Evolutionary conservation across 2,888 invertebrate genomes (phyloP).

Genomic region (Falcaria lacertinaria): DNA sequence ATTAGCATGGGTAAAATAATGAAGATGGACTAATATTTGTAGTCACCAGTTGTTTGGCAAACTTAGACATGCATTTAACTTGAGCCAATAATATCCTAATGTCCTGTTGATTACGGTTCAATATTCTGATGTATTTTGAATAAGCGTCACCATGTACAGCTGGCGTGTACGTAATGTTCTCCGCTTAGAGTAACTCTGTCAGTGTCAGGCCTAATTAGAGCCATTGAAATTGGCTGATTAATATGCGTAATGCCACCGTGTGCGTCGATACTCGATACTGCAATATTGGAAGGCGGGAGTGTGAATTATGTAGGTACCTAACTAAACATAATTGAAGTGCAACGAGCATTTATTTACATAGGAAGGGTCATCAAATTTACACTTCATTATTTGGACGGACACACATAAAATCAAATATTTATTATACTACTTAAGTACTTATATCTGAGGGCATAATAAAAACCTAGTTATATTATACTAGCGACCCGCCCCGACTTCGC

Average conservation of each 20-base stretch:
- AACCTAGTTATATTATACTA: too few species aligned
- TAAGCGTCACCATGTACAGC: slow-evolving; percentile 14
- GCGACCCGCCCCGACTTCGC: too few species aligned
- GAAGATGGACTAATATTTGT: slow-evolving; percentile 35
- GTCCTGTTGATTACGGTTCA: slow-evolving; percentile 6
- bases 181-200: slow-evolving; percentile 69
- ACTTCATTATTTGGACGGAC: too few species aligned
- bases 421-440: too few species aligned
- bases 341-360: slow-evolving; percentile 49
- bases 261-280: slow-evolving; percentile 62
- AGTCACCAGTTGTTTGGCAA: slow-evolving; percentile 21
- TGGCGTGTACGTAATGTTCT: slow-evolving; percentile 36
- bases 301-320: slow-evolving; percentile 39
- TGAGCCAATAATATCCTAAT: slow-evolving; percentile 9
- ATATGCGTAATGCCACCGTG: slow-evolving; percentile 60
- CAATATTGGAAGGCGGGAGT: slow-evolving; percentile 27
- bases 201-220: slow-evolving; percentile 73
- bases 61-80: slow-evolving; percentile 6
- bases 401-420: too few species aligned
- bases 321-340: slow-evolving; percentile 40
- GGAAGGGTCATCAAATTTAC: slow-evolving; percentile 35
- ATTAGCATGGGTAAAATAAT: slow-evolving; percentile 27
- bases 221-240: slow-evolving; percentile 75
- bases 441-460: too few species aligned
- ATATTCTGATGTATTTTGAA: slow-evolving; percentile 15